phyloP scores from a whole-genome alignment of 2,797 vertebrate genomes.

The Taenioides sp. region DNA sequence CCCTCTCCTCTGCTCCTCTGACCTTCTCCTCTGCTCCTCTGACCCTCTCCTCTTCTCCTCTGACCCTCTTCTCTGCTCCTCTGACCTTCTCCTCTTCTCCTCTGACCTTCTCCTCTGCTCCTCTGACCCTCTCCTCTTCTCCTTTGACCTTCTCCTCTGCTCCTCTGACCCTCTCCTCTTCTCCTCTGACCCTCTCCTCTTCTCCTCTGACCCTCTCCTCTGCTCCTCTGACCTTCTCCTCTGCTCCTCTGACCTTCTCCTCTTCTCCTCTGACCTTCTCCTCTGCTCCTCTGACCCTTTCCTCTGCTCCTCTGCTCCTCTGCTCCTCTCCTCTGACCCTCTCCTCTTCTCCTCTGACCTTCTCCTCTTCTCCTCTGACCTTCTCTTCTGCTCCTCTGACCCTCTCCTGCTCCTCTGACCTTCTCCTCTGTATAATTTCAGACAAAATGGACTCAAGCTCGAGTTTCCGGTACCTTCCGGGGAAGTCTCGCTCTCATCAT shows the following conservation, averaged over 20 bases:
- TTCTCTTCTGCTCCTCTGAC: neutral
- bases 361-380: too few relatives aligned
- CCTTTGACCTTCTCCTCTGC: too few relatives aligned
- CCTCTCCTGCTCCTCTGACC: neutral
- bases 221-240: too few relatives aligned
- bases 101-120: too few relatives aligned
- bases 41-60: neutral
- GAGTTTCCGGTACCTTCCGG: slow-evolving; percentile 86
- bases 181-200: neutral
- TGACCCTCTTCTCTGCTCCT: too few relatives aligned
- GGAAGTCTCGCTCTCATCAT: slow-evolving; percentile 88
- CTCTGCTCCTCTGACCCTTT: neutral
- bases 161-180: neutral
- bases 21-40: neutral
- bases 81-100: too few relatives aligned
- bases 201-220: too few relatives aligned
- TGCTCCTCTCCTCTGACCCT: neutral
- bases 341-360: too few relatives aligned
- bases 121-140: neutral
- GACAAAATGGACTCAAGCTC: slow-evolving; percentile 38
- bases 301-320: neutral
- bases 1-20: neutral
- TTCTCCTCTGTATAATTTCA: slow-evolving; percentile 15
- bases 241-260: too few relatives aligned
- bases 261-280: too few relatives aligned